These are phyloP conservation scores for Ectobius pallidus DNA, from an alignment of 2,888 invertebrate species.

Conservation along the genomic window DNA sequence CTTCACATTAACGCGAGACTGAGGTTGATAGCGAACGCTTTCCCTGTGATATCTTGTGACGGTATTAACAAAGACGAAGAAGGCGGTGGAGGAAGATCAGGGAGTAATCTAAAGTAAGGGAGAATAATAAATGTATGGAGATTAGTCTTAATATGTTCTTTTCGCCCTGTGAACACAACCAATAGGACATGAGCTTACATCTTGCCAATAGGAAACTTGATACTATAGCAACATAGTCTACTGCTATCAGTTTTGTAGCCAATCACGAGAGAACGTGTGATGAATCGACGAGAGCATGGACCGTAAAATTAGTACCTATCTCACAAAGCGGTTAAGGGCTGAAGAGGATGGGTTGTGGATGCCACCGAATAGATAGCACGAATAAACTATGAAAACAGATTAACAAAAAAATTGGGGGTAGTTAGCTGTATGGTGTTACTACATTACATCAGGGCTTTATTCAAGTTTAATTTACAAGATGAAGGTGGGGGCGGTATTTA, in stretches of 20 bases:
- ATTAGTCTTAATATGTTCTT: constrained; percentile 39
- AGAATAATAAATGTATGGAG: constrained; percentile 41
- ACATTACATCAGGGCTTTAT: background rate
- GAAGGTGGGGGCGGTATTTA: too few relatives aligned
- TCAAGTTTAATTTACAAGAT: constrained; percentile 6
- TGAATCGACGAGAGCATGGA: constrained; percentile 50
- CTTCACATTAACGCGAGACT: too few relatives aligned
- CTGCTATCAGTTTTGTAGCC: constrained; percentile 25
- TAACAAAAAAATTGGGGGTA: constrained; percentile 12
- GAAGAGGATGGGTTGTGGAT: background rate
- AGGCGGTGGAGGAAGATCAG: background rate
- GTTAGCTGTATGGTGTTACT: background rate
- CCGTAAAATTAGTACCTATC: constrained; percentile 49
- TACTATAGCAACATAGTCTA: background rate
- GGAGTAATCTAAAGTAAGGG: background rate
- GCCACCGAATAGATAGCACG: background rate
- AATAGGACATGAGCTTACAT: background rate
- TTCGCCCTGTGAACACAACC: constrained; percentile 24
- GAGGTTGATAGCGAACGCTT: too few relatives aligned
- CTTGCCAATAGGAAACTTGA: background rate
- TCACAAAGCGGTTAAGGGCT: constrained; percentile 10
- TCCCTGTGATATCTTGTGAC: too few relatives aligned
- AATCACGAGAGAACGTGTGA: constrained; percentile 43
- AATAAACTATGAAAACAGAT: constrained; percentile 18
- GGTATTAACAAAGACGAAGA: too few relatives aligned